These are phyloP conservation scores for Ameiurus melas DNA, from an alignment of 2,113 vertebrate species.

Conservation along the genomic window DNA sequence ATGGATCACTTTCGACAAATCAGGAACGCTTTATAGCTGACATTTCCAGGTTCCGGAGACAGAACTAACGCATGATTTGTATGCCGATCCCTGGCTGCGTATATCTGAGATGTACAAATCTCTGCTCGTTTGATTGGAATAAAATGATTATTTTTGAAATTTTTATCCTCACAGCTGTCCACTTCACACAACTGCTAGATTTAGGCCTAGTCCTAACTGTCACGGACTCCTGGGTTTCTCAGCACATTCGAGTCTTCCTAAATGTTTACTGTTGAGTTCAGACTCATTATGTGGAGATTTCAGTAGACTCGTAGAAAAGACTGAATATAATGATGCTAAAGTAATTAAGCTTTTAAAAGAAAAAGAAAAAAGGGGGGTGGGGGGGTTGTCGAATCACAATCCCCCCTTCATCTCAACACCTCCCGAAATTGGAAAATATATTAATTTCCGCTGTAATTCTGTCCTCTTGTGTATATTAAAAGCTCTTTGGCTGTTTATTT, in stretches of 20 bases:
- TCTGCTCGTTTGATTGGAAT: constrained; percentile 30
- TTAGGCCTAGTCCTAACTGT: background rate
- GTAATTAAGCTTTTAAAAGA: constrained; percentile 46
- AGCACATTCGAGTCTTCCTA: constrained; percentile 7
- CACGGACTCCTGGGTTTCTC: constrained; percentile 26
- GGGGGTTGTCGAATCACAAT: background rate
- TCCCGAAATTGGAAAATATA: constrained; percentile 26
- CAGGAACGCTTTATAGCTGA: background rate
- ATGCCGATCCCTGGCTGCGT: background rate
- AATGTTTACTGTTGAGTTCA: constrained; percentile 30
- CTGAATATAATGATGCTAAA: constrained; percentile 36
- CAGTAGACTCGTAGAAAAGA: constrained; percentile 4
- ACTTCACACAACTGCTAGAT: constrained; percentile 23
- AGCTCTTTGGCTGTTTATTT: constrained; percentile 50
- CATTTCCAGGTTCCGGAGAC: background rate
- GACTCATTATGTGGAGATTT: constrained; percentile 24
- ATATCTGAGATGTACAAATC: constrained; percentile 6
- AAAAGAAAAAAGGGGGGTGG: background rate
- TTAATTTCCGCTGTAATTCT: constrained; percentile 43
- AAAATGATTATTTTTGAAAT: background rate
- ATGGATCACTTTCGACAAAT: background rate
- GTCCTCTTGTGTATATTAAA: constrained; percentile 52
- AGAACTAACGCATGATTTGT: background rate
- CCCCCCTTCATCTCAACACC: background rate
- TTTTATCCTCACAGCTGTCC: constrained; percentile 34